These are phyloP conservation scores for Acanthis flammea DNA, from an alignment of 2,797 vertebrate genomes.

Conservation along the genomic window DNA sequence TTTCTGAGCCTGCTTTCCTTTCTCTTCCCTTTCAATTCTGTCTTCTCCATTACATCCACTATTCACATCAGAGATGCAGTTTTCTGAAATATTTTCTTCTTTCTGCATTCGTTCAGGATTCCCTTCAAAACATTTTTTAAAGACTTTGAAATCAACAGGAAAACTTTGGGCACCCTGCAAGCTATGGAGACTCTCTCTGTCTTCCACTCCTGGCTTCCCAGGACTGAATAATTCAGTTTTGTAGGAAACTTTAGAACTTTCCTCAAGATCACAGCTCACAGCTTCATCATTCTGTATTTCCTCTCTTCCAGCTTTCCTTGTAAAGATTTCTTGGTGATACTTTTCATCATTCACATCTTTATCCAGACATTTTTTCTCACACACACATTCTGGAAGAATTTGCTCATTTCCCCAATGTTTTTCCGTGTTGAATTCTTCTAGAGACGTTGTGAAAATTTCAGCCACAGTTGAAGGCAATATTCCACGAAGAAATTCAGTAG, in stretches of 20 bases:
- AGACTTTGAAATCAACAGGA: neutral
- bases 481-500: conserved; percentile 18
- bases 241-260: neutral
- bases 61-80: neutral
- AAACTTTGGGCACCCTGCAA: neutral
- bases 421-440: conserved; percentile 35
- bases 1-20: neutral
- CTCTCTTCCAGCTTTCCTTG: neutral
- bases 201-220: neutral
- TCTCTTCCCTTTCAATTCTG: neutral
- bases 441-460: conserved; percentile 41
- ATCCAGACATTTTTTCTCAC: conserved; percentile 33
- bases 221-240: neutral
- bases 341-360: neutral
- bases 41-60: neutral
- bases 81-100: neutral
- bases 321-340: neutral
- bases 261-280: neutral
- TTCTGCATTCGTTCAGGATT: neutral
- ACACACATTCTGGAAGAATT: neutral
- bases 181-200: neutral
- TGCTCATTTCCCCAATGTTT: conserved; percentile 27
- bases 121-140: neutral
- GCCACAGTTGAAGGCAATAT: conserved; percentile 41
- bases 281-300: neutral